Percentiles rank a stretch among this genome's conserved stretches.
phyloP scores from a whole-genome alignment of 2,888 invertebrate species.

The Drosophila greeni region DNA sequence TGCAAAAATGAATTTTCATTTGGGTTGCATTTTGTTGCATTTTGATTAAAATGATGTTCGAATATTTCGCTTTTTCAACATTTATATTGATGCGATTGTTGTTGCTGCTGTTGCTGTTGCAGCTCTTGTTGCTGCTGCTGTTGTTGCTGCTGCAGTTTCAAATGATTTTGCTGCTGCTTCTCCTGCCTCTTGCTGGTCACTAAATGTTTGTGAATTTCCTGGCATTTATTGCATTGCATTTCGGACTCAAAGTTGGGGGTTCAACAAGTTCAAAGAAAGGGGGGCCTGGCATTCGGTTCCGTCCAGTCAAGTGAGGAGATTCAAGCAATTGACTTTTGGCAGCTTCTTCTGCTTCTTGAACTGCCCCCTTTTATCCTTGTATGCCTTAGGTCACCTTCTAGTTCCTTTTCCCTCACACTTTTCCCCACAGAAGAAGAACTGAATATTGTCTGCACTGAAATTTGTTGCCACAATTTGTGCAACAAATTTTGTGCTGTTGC shows the following conservation, averaged over 20 bases:
- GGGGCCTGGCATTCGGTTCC: background rate
- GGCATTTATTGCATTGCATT: conserved; percentile 12
- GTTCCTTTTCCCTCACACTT: no score
- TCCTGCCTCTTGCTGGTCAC: background rate
- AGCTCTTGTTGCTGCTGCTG: no score
- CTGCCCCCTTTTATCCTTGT: conserved; percentile 1
- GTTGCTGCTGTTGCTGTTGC: no score
- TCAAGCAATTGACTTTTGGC: conserved; percentile 39
- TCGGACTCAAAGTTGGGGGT: conserved; percentile 1
- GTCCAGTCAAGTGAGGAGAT: conserved; percentile 40
- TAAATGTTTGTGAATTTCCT: conserved; percentile 10
- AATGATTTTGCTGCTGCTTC: no score
- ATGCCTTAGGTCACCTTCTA: no score
- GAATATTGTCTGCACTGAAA: conserved; percentile 44
- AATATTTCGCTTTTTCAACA: background rate
- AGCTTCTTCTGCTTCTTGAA: conserved; percentile 23
- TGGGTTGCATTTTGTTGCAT: background rate
- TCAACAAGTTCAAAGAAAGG: conserved; percentile 38
- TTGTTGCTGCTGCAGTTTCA: no score
- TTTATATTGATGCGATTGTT: background rate
- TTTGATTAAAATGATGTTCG: conserved; percentile 13
- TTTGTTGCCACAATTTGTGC: conserved; percentile 68
- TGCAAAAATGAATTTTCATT: conserved; percentile 26
- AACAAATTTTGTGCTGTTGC: conserved; percentile 56
- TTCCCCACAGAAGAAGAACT: no score